Evolutionary conservation across 1,140 invertebrate species (phyloP).

Genomic region (Diprion similis): DNA sequence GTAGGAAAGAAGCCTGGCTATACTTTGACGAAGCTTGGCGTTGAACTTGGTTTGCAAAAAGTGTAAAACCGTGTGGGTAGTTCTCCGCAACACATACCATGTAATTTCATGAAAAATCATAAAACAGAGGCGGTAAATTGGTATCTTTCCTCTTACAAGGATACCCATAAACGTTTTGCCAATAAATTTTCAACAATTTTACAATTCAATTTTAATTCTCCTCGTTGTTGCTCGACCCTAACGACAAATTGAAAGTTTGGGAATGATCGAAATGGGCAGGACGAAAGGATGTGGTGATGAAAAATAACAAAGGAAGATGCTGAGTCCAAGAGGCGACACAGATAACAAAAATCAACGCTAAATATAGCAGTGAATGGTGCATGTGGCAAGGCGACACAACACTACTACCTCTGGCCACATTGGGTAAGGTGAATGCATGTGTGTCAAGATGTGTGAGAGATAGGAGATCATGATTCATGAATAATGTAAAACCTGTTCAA

Average conservation of each 20-base stretch:
- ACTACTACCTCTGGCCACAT: constrained; percentile 9
- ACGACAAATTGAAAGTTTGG: too few species aligned
- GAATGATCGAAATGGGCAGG: background rate
- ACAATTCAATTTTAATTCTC: too few species aligned
- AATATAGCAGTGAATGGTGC: constrained; percentile 54
- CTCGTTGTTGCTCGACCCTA: too few species aligned
- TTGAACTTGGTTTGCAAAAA: too few species aligned
- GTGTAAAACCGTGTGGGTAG: too few species aligned
- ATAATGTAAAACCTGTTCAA: constrained; percentile 34
- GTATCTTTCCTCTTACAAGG: too few species aligned
- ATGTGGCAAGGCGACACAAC: constrained; percentile 33
- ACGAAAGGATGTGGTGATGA: background rate
- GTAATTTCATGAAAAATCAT: too few species aligned
- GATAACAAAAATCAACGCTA: constrained; percentile 40
- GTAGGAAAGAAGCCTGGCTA: background rate
- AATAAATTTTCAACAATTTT: too few species aligned
- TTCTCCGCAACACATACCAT: too few species aligned
- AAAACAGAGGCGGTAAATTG: too few species aligned
- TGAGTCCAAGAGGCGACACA: constrained; percentile 27
- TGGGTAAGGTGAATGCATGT: constrained; percentile 21
- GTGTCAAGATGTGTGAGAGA: constrained; percentile 19
- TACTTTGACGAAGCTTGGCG: too few species aligned
- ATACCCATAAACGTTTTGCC: too few species aligned
- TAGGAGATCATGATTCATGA: constrained; percentile 35
- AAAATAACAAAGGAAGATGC: background rate